phyloP scores from a whole-genome alignment of 2,797 vertebrate genomes.

The Gymnoscopelus braueri region DNA sequence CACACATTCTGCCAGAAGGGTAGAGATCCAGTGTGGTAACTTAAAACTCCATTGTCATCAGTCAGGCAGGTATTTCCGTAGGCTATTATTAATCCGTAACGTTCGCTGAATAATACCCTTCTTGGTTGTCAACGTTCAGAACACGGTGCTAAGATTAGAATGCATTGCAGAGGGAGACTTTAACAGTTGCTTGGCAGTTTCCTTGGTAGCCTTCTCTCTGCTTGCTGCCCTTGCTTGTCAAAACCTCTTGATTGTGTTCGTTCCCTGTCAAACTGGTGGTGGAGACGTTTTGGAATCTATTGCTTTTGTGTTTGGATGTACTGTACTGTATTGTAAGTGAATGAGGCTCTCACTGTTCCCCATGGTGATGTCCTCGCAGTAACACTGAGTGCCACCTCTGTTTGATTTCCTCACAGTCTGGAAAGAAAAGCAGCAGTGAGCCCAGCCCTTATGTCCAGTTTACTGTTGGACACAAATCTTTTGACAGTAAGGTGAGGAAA shows the following conservation, averaged over 20 bases:
- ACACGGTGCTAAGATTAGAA: constrained; percentile 58
- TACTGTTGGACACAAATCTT: constrained; percentile 89
- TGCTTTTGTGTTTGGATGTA: too few species aligned
- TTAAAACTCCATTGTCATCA: constrained; percentile 21
- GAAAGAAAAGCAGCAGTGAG: constrained; percentile 93
- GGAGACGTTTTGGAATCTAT: too few species aligned
- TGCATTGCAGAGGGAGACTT: constrained; percentile 43
- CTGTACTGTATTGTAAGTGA: too few species aligned
- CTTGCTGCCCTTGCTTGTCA: constrained; percentile 65
- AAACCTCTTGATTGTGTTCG: constrained; percentile 24
- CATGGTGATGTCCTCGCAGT: neutral
- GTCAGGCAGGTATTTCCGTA: constrained; percentile 22
- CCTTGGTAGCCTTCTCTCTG: constrained; percentile 48
- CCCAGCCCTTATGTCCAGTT: constrained; percentile 92
- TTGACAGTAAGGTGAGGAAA: constrained; percentile 91
- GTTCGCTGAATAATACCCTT: constrained; percentile 50
- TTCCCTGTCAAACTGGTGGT: constrained; percentile 22
- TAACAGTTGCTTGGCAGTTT: constrained; percentile 35
- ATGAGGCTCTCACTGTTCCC: too few species aligned
- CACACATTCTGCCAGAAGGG: constrained; percentile 4
- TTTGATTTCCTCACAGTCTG: constrained; percentile 80
- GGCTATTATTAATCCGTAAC: constrained; percentile 50
- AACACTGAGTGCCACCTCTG: constrained; percentile 17
- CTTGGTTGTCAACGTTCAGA: constrained; percentile 51
- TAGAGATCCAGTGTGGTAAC: constrained; percentile 17